Conservation (phyloP, 92 coral and sea anemone genomes). For the Montipora capitata region DNA sequence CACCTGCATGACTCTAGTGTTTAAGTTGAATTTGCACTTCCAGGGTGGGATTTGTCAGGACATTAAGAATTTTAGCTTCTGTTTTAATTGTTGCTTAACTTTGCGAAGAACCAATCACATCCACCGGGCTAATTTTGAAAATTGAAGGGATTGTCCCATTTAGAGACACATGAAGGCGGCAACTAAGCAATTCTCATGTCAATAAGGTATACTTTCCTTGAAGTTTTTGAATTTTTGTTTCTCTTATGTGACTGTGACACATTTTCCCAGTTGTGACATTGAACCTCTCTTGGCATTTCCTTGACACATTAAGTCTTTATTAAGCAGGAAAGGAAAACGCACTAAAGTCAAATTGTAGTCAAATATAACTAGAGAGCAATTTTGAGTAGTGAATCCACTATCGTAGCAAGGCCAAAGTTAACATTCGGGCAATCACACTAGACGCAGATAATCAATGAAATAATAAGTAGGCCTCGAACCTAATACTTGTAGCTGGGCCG, state of each 20-base stretch:
- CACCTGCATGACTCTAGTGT: background rate
- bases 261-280: background rate
- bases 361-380: too few species aligned
- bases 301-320: too few species aligned
- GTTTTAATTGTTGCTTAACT: too few species aligned
- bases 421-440: background rate
- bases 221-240: background rate
- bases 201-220: background rate
- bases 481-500: background rate
- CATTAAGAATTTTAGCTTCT: background rate
- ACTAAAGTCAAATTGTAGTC: too few species aligned
- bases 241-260: too few species aligned
- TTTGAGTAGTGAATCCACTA: too few species aligned
- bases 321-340: background rate
- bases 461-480: background rate
- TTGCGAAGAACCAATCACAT: background rate
- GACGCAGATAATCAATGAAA: background rate
- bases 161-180: background rate
- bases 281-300: background rate
- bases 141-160: background rate
- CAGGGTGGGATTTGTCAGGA: background rate
- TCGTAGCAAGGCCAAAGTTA: background rate
- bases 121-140: background rate
- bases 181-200: background rate
- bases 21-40: background rate